These are phyloP conservation scores for Helarctos malayanus DNA, from an alignment of 2,797 vertebrate genomes.

Conservation along the genomic window DNA sequence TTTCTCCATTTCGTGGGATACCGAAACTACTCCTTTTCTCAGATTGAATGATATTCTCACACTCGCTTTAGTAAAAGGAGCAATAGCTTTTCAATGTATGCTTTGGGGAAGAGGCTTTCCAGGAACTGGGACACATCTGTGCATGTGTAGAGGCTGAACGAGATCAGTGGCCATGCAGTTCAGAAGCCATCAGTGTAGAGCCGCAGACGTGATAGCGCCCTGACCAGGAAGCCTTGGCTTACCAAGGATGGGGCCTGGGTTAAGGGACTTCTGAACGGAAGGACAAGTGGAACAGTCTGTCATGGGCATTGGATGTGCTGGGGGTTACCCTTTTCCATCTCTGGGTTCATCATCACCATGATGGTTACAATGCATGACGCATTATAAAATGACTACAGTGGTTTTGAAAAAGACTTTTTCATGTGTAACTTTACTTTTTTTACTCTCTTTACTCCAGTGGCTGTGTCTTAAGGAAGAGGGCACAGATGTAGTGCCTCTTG, in stretches of 20 bases:
- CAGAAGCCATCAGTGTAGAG: background rate
- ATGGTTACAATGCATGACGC: too few relatives aligned
- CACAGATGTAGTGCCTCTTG: background rate
- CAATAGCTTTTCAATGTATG: background rate
- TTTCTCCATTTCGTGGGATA: background rate
- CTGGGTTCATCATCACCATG: background rate
- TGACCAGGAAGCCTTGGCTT: background rate
- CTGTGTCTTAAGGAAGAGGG: background rate
- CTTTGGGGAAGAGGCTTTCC: background rate
- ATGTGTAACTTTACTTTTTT: background rate
- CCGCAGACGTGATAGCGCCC: accelerated
- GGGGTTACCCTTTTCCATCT: background rate
- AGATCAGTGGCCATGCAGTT: background rate
- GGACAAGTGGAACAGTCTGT: background rate
- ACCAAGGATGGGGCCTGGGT: background rate
- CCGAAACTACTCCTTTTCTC: background rate
- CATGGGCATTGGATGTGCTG: background rate
- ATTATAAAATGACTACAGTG: background rate
- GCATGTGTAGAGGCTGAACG: background rate
- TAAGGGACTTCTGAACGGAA: background rate
- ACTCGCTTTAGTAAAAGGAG: background rate
- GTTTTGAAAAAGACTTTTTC: background rate
- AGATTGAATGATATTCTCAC: background rate
- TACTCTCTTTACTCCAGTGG: background rate
- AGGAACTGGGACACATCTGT: background rate